Evolutionary conservation across 2,888 invertebrate species (phyloP), one percentile per base, ranked within the genome.

Genomic region (Pegoplata infirma): DNA sequence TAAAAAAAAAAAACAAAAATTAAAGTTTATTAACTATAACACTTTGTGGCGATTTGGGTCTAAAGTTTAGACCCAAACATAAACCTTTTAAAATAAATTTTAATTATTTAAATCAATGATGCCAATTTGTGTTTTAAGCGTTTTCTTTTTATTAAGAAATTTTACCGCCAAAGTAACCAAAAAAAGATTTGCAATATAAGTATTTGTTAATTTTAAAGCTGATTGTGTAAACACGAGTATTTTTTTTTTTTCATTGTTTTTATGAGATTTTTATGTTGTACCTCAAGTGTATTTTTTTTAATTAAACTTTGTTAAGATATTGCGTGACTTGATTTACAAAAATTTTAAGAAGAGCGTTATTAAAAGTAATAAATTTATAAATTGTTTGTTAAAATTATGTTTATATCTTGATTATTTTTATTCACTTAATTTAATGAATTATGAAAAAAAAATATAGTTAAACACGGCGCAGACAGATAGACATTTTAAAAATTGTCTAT

Each of bases 321-420:
- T 76, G 69, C 80, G 68, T 78, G 78, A 68, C 73, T 78, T 56
- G 56, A 19, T 49, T 68, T 17, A 28, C 10, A 36, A 47, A 67
- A 23, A n/a, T n/a, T n/a, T 28, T 49, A 28, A 40, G 17, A 51
- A 71, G 58, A 58, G 23, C 68, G 58, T 67, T 64, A 51, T 56
- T 56, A 63, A 69, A 53, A 40, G 58, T 25, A 66, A 74, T 73
- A 66, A 66, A 73, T 56, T 40, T 66, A 8, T 47, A 14, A 64
- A 40, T 14, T 21, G 64, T 72, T 66, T 66, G 66, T 63, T 14
- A 32, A 71, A 46, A 58, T 32, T 61, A 51, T 59, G 51, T 28
- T 25, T 21, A 36, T 28, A 67, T 66, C 66, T 74, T 69, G 69
- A 64, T 69, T 56, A 63, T n/a, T n/a, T n/a, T n/a, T n/a, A n/a